These are phyloP conservation scores for Archivesica marissinica DNA, from an alignment of 1,140 invertebrate genomes.

Conservation along the genomic window DNA sequence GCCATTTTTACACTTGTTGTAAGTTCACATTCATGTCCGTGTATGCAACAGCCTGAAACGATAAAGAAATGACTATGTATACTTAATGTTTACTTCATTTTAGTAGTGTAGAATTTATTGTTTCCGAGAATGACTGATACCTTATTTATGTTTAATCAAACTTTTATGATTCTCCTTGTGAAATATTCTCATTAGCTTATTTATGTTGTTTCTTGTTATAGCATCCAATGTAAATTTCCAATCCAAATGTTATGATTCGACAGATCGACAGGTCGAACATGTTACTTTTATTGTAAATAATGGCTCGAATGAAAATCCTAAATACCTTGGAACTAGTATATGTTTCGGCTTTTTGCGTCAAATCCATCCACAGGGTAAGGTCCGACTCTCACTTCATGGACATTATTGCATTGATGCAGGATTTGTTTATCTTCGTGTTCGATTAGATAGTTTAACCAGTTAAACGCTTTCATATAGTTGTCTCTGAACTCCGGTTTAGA, in stretches of 20 bases:
- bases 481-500: conserved; percentile 42
- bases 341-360: not conserved
- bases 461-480: conserved; percentile 35
- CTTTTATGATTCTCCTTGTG: not conserved
- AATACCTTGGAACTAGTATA: conserved; percentile 56
- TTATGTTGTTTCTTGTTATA: not conserved
- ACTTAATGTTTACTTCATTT: not conserved
- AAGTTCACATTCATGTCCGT: conserved; percentile 14
- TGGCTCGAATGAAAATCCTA: not conserved
- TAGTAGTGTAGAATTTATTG: not conserved
- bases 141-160: conserved; percentile 51
- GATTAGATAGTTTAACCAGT: conserved; percentile 51
- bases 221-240: not conserved
- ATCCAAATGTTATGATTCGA: not conserved
- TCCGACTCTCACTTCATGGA: not conserved
- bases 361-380: conserved; percentile 43
- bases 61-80: not conserved
- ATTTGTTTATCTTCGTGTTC: not conserved
- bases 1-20: conserved; percentile 37
- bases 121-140: not conserved
- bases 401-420: conserved; percentile 5
- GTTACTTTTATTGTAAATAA: not conserved
- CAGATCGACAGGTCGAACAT: not conserved
- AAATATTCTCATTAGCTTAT: not conserved
- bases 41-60: not conserved